Percentiles rank a stretch among this genome's conserved stretches.
These are phyloP conservation scores for Teleogryllus oceanicus DNA, from an alignment of 2,888 invertebrate genomes.

Conservation along the genomic window DNA sequence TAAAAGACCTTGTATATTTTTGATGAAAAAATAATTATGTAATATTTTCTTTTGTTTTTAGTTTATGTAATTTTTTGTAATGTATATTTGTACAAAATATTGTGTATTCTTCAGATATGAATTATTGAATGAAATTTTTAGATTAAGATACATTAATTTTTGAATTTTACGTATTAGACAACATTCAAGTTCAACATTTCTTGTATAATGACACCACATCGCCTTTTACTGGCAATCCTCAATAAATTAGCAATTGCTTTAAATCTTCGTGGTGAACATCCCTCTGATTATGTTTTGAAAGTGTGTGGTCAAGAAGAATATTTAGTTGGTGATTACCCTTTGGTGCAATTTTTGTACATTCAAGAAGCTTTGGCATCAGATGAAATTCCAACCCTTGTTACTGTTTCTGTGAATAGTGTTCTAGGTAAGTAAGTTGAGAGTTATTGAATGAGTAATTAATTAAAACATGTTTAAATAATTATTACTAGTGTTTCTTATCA, in stretches of 20 bases:
- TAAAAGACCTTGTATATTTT: no score
- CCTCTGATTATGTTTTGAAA: constrained; percentile 77
- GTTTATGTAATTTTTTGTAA: no score
- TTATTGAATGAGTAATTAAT: neutral
- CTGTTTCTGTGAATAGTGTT: constrained; percentile 68
- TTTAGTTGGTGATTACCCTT: constrained; percentile 74
- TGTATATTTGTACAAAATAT: no score
- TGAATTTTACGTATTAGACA: constrained; percentile 49
- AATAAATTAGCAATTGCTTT: constrained; percentile 70
- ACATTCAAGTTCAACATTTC: constrained; percentile 70
- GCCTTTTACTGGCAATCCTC: constrained; percentile 68
- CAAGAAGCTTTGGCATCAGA: constrained; percentile 78
- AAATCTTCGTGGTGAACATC: constrained; percentile 63
- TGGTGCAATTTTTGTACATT: constrained; percentile 85
- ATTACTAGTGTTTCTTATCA: no score
- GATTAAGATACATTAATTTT: no score
- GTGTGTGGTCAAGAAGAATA: constrained; percentile 90
- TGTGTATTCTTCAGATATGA: no score
- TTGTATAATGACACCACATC: constrained; percentile 65
- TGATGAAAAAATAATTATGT: no score
- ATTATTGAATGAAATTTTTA: no score
- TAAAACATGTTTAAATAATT: neutral
- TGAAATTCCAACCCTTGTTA: constrained; percentile 73
- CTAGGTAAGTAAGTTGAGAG: constrained; percentile 53
- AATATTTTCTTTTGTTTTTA: no score